Evolutionary conservation across 2,797 vertebrate species (phyloP).

Genomic region (Discoglossus pictus): DNA sequence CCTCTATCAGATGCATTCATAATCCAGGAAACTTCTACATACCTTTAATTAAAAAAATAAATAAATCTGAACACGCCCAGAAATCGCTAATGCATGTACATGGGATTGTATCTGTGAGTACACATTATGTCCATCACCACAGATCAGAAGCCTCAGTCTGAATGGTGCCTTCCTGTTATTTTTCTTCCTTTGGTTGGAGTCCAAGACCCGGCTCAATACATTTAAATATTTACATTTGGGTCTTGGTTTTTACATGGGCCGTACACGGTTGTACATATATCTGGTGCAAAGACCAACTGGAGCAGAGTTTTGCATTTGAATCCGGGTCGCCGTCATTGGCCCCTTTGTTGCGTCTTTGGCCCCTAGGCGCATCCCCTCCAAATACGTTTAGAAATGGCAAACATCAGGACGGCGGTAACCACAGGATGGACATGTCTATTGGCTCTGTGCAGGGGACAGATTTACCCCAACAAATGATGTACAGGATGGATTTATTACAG

Average conservation of each 20-base stretch:
- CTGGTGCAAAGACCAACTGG: conserved; percentile 10
- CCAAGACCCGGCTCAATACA: conserved; percentile 26
- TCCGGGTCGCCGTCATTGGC: conserved; percentile 18
- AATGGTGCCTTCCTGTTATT: too few relatives aligned
- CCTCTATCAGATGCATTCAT: too few relatives aligned
- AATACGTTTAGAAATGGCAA: conserved; percentile 38
- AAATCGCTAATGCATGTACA: too few relatives aligned
- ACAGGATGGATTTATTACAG: too few relatives aligned
- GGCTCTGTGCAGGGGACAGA: background rate
- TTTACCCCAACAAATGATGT: too few relatives aligned
- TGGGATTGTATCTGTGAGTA: too few relatives aligned
- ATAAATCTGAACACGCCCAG: too few relatives aligned
- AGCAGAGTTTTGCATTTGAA: conserved; percentile 10
- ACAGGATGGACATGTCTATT: conserved; percentile 5
- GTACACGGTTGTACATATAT: conserved; percentile 4
- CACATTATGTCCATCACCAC: too few relatives aligned
- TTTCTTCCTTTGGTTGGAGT: background rate
- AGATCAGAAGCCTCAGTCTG: too few relatives aligned
- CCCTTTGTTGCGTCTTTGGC: background rate
- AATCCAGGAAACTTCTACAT: too few relatives aligned
- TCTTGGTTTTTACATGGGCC: conserved; percentile 14
- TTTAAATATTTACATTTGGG: conserved; percentile 44
- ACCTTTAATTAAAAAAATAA: too few relatives aligned
- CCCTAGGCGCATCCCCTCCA: conserved; percentile 16
- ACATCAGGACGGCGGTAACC: conserved; percentile 17